Evolutionary conservation across 2,113 vertebrate genomes (phyloP), one percentile per base, ranked within the genome.

Genomic region (Eulemur rufifrons): DNA sequence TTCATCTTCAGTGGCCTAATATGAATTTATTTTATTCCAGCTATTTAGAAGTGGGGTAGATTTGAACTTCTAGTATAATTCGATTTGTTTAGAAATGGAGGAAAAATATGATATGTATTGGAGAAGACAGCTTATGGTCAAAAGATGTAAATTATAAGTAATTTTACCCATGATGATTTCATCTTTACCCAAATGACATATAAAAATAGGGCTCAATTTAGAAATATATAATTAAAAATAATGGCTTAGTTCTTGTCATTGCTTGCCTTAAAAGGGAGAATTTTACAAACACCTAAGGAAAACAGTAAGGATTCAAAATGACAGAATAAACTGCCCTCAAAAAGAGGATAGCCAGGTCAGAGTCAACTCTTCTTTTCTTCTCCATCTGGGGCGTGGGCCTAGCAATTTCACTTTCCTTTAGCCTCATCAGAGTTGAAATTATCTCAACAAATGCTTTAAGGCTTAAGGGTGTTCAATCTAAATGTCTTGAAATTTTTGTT

Each of bases 231-330:
- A 91, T 37, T 45, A 63, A 81, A 96, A 74, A 83, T 68, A 64
- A 90, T 47, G 63, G 21, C 27, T 68, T 87, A 15, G 71, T 45
- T 97, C 69, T 97, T 92, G 9, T 83, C 81, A 86, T 71, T n/a
- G 86, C 85, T 92, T 86, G 5, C 32, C 64, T 97, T 96, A 91
- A 92, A 97, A 84, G 4, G 2, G 32, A 42, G 27, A 96, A 96
- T 94, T 96, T 96, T 91, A 66, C 88, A 96, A 98, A 95, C 76
- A 95, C 39, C 68, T 97, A 56, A 73, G 66, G 69, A 97, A 97
- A 97, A 77, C 92, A 95, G 69, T 94, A 47, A 96, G 37, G 64
- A 82, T 96, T 95, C 90, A 59, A 97, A 98, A 96, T 97, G 66
- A 91, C 85, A 91, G 29, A 64, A 9, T 96, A 94, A 76, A 20